Conservation (phyloP, 2,888 invertebrate genomes). For the Ichneumoninae sp. region DNA sequence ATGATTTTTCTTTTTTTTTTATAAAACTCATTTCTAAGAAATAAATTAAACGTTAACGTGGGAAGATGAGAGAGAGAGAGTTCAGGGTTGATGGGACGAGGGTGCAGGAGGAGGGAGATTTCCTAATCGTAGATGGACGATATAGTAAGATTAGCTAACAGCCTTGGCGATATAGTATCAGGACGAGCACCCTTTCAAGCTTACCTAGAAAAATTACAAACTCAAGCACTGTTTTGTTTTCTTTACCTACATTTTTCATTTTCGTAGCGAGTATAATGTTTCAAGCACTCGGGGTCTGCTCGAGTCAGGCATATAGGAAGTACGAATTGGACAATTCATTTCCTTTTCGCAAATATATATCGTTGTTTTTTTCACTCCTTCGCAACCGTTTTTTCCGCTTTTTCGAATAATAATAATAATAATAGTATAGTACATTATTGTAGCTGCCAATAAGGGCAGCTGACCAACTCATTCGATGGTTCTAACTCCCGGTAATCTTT, state of each 20-base stretch:
- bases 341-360: conserved; percentile 38
- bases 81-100: conserved; percentile 23
- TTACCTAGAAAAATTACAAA: conserved; percentile 67
- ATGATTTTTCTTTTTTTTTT: conserved; percentile 66
- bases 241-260: conserved; percentile 44
- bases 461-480: conserved; percentile 55
- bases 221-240: conserved; percentile 56
- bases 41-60: conserved; percentile 65
- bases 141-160: conserved; percentile 62
- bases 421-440: conserved; percentile 52
- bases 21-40: conserved; percentile 74
- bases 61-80: neutral
- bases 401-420: conserved; percentile 58
- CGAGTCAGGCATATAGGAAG: conserved; percentile 51
- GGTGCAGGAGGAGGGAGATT: neutral
- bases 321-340: conserved; percentile 32
- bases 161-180: conserved; percentile 65
- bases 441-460: conserved; percentile 61
- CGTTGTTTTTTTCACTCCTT: conserved; percentile 32
- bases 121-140: conserved; percentile 65
- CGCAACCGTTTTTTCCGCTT: conserved; percentile 2
- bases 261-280: conserved; percentile 60
- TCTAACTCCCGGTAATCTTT: conserved; percentile 36
- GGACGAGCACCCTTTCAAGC: conserved; percentile 69
- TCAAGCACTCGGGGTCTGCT: conserved; percentile 54